Evolutionary conservation across 2,888 invertebrate species (phyloP).

Genomic region (Gnatocerus cornutus): DNA sequence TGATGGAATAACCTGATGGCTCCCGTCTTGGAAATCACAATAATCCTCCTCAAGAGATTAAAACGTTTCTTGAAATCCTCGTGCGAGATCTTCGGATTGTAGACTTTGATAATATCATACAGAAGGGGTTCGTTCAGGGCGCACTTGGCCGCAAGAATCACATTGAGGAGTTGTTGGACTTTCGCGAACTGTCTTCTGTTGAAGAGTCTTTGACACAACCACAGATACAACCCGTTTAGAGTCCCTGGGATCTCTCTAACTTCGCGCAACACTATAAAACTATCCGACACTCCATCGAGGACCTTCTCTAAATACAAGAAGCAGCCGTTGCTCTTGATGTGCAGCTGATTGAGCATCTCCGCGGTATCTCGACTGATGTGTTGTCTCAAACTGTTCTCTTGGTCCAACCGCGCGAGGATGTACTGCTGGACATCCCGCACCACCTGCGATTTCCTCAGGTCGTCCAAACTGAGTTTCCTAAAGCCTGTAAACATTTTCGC

Average conservation of each 20-base stretch:
- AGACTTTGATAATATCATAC: constrained; percentile 86
- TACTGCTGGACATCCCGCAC: constrained; percentile 97
- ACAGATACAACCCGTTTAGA: constrained; percentile 93
- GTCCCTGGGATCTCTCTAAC: constrained; percentile 96
- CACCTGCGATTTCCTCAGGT: constrained; percentile 90
- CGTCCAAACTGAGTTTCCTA: constrained; percentile 93
- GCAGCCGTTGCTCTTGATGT: constrained; percentile 97
- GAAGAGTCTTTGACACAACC: constrained; percentile 95
- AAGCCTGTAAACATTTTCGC: constrained; percentile 90
- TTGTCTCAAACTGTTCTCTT: constrained; percentile 89
- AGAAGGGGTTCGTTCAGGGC: constrained; percentile 88
- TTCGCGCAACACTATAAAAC: constrained; percentile 92
- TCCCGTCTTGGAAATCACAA: constrained; percentile 76
- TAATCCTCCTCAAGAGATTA: constrained; percentile 79
- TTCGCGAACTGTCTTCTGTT: constrained; percentile 91
- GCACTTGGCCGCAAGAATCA: constrained; percentile 89
- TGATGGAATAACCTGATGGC: constrained; percentile 89
- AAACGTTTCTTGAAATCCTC: constrained; percentile 88
- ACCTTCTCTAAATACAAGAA: constrained; percentile 90
- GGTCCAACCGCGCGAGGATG: constrained; percentile 91
- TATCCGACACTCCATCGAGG: constrained; percentile 93
- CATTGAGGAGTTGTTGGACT: constrained; percentile 88
- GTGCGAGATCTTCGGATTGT: constrained; percentile 83
- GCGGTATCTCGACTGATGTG: constrained; percentile 94
- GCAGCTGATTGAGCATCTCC: constrained; percentile 93